phyloP scores from a whole-genome alignment of 2,113 vertebrate species.

The Taxidea taxus region DNA sequence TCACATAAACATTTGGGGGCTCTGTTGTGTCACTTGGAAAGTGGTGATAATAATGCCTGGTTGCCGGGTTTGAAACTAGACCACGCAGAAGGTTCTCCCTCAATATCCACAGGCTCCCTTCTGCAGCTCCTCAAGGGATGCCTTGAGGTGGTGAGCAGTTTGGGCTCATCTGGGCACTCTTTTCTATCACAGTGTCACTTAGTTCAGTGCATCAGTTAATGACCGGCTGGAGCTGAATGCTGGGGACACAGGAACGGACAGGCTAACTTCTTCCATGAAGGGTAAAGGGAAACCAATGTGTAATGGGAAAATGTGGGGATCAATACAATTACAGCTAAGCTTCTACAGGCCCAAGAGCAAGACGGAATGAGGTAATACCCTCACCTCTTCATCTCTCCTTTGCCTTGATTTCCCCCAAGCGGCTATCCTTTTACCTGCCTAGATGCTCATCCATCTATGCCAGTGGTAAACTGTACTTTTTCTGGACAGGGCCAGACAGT shows the following conservation, averaged over 20 bases:
- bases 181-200: neutral
- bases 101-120: neutral
- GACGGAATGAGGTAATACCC: fast-evolving
- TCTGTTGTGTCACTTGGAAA: neutral
- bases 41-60: neutral
- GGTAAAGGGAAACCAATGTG: neutral
- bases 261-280: neutral
- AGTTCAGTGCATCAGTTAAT: neutral
- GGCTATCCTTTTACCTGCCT: neutral
- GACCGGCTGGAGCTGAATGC: neutral
- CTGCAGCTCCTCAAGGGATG: too few relatives aligned
- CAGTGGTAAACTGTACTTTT: neutral
- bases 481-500: neutral
- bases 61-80: neutral
- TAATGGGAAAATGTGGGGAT: neutral
- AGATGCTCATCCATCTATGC: neutral
- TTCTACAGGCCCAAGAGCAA: fast-evolving
- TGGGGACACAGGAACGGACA: neutral
- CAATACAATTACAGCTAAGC: neutral
- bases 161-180: neutral
- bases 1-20: neutral
- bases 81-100: fast-evolving
- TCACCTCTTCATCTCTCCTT: neutral
- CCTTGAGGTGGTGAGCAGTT: neutral
- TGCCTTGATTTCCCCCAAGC: neutral